These are phyloP conservation scores for Cabera pusaria DNA, from an alignment of 2,888 invertebrate species.

Conservation along the genomic window DNA sequence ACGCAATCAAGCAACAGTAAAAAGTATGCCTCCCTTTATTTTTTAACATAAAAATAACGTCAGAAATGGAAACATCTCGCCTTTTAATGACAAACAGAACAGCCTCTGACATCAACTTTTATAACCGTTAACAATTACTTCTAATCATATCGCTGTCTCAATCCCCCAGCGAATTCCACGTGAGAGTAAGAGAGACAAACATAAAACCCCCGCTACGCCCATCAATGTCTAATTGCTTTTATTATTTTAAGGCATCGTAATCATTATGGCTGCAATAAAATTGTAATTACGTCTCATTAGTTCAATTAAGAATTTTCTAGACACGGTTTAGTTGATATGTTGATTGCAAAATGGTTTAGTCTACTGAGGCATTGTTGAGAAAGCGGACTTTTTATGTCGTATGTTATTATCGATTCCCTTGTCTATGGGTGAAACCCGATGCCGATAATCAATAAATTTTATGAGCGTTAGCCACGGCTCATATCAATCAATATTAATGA, in stretches of 20 bases:
- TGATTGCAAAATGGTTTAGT: slow-evolving; percentile 68
- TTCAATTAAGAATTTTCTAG: slow-evolving; percentile 83
- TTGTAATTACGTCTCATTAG: slow-evolving; percentile 84
- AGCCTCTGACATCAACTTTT: slow-evolving; percentile 80
- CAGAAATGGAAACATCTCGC: slow-evolving; percentile 67
- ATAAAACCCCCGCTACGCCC: slow-evolving; percentile 67
- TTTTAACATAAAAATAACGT: slow-evolving; percentile 49
- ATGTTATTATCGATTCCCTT: slow-evolving; percentile 61
- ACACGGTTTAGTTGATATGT: slow-evolving; percentile 78
- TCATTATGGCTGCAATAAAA: slow-evolving; percentile 82
- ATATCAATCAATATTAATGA: slow-evolving; percentile 77
- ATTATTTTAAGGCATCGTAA: slow-evolving; percentile 84
- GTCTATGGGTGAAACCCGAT: slow-evolving; percentile 62
- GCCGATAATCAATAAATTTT: slow-evolving; percentile 67
- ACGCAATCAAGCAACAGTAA: slow-evolving; percentile 33
- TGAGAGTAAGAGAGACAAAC: slow-evolving; percentile 57
- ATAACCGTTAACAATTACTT: slow-evolving; percentile 82
- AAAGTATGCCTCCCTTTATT: slow-evolving; percentile 35
- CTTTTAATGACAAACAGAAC: slow-evolving; percentile 79
- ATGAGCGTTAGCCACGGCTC: slow-evolving; percentile 73
- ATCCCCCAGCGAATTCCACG: slow-evolving; percentile 39
- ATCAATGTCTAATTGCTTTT: slow-evolving; percentile 83
- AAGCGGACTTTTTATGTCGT: slow-evolving; percentile 62
- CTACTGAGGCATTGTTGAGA: slow-evolving; percentile 64
- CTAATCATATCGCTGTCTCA: slow-evolving; percentile 65